phyloP scores from a whole-genome alignment of 2,113 vertebrate genomes.

The Cryptoleucopteryx plumbea region DNA sequence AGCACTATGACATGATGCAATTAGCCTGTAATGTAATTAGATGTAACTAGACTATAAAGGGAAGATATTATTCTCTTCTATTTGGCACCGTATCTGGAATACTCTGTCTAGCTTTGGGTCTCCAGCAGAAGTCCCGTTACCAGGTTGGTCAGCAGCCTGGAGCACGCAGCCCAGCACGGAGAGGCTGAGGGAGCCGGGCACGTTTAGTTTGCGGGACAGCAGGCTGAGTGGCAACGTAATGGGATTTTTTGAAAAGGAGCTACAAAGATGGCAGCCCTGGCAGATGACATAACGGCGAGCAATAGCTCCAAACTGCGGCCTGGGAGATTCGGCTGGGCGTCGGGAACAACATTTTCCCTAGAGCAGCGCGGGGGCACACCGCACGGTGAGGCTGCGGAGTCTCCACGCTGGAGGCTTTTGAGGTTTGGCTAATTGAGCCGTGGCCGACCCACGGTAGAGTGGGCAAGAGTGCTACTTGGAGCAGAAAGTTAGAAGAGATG shows the following conservation, averaged over 20 bases:
- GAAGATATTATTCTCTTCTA: neutral
- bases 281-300: neutral
- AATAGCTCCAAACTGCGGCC: neutral
- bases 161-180: neutral
- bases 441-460: rapidly evolving
- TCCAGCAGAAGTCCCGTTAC: neutral
- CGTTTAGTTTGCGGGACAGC: no score
- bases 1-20: neutral
- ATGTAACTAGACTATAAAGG: neutral
- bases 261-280: neutral
- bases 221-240: neutral
- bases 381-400: rapidly evolving
- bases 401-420: neutral
- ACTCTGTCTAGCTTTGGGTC: neutral
- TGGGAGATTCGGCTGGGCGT: neutral
- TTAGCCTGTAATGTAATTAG: neutral
- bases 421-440: neutral
- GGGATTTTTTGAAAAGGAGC: neutral
- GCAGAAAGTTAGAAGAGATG: neutral
- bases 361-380: neutral
- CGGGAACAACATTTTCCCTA: neutral
- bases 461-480: neutral
- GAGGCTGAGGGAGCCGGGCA: neutral
- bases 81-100: neutral
- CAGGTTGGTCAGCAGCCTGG: neutral